Conservation (phyloP, 1,140 invertebrate genomes). For the Drosophila eugracilis region DNA sequence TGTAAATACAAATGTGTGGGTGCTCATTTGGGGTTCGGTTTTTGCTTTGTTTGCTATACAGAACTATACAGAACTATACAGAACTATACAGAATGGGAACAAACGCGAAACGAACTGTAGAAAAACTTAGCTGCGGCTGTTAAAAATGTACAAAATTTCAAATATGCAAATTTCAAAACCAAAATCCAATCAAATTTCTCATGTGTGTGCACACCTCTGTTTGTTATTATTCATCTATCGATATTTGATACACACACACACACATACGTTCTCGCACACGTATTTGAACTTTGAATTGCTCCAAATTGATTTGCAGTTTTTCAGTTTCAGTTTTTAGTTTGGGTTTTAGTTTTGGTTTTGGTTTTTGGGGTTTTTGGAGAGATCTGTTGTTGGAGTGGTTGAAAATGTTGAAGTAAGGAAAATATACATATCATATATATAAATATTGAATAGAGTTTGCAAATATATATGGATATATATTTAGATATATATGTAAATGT, state of each 20-base stretch:
- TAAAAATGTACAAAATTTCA: slow-evolving; percentile 62
- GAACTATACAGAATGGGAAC: no score
- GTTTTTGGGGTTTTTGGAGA: slow-evolving; percentile 31
- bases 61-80: slow-evolving; percentile 40
- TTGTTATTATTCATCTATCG: slow-evolving; percentile 52
- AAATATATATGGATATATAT: slow-evolving; percentile 79
- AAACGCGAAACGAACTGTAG: slow-evolving; percentile 54
- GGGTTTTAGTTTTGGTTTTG: slow-evolving; percentile 31
- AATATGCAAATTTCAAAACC: slow-evolving; percentile 76
- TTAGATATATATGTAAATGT: slow-evolving; percentile 68
- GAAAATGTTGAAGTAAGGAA: slow-evolving; percentile 67
- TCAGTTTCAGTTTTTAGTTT: slow-evolving; percentile 43
- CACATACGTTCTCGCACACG: slow-evolving; percentile 17
- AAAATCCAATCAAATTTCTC: slow-evolving; percentile 72
- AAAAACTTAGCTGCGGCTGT: slow-evolving; percentile 56
- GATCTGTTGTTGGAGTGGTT: slow-evolving; percentile 60
- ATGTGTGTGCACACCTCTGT: slow-evolving; percentile 43
- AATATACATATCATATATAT: slow-evolving; percentile 83
- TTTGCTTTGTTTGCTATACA: slow-evolving; percentile 38
- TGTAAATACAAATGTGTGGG: slow-evolving; percentile 64
- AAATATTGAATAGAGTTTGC: slow-evolving; percentile 81
- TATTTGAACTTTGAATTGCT: slow-evolving; percentile 51
- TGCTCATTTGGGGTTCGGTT: slow-evolving; percentile 50
- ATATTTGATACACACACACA: slow-evolving; percentile 35
- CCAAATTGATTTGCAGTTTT: slow-evolving; percentile 60